Evolutionary conservation across 2,888 invertebrate species (phyloP), one percentile per base, ranked within the genome.

Genomic region (Pammene fasciana): DNA sequence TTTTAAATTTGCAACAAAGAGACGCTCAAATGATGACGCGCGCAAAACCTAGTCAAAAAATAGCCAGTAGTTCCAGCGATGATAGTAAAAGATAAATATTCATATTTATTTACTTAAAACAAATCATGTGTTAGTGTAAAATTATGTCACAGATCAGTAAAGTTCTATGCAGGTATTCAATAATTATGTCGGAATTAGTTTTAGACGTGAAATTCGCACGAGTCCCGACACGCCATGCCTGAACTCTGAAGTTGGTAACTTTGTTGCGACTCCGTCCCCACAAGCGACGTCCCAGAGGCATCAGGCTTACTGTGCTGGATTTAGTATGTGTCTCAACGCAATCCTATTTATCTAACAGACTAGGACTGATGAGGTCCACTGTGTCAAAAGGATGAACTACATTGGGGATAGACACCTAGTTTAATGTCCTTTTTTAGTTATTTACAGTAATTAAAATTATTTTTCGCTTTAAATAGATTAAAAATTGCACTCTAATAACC

Each of bases 191-290:
- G 55, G 62, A 65, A 65, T 72, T 66, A 48, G 56, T 55, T 62
- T 61, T 85, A 82, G 73, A 82, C 81, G 86, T 78, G 86, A 83
- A 85, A 86, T 85, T 76, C 71, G 80, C 74, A 73, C 75, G 75
- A 82, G 78, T 81, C 50, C 50, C 62, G 50, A 62, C 82, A 79
- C 75, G 85, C 84, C 79, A 82, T 77, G 80, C 82, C 82, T 83
- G 85, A 84, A 84, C 85, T 84, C 79, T 74, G 80, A 85, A 90
- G 88, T 90, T 90, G 85, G 83, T 79, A 89, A 90, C 87, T 89
- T 87, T 79, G 80, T 79, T 78, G 80, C 76, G 75, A 68, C 72
- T 67, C 71, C 73, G 72, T 77, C 68, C 71, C 79, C 81, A 82
- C 85, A 76, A 76, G 85, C 86, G 86, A 85, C 78, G 75, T 79